phyloP scores from a whole-genome alignment of 2,888 invertebrate species.

The Xylota segnis region DNA sequence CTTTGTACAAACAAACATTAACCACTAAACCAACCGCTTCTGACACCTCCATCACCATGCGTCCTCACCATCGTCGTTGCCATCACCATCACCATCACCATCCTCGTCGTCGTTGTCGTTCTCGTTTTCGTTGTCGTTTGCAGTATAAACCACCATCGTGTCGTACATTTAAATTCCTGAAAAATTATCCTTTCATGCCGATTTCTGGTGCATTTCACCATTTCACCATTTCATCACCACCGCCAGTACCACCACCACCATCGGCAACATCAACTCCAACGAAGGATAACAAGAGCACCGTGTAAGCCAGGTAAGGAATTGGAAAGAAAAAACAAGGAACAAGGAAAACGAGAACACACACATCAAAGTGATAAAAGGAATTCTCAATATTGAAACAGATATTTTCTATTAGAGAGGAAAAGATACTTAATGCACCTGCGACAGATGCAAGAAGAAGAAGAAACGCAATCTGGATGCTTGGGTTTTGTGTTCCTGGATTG shows the following conservation, averaged over 20 bases:
- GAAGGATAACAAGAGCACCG: neutral
- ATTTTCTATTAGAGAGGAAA: conserved; percentile 64
- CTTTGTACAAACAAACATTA: conserved; percentile 55
- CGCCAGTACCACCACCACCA: no score
- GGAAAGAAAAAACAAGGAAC: neutral
- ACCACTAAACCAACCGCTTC: conserved; percentile 62
- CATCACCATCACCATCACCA: neutral
- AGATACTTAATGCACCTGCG: conserved; percentile 70
- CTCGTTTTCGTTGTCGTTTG: neutral
- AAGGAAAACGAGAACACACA: conserved; percentile 8
- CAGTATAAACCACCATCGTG: conserved; percentile 1
- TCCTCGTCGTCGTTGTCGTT: neutral
- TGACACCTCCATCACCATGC: conserved; percentile 56
- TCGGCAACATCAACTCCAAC: neutral
- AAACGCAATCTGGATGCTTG: conserved; percentile 38
- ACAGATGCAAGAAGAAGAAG: conserved; percentile 48
- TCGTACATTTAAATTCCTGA: conserved; percentile 47
- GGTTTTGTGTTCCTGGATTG: conserved; percentile 34
- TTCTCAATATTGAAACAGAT: conserved; percentile 67
- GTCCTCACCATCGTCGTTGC: neutral
- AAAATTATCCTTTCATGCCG: conserved; percentile 59
- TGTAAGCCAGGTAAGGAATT: neutral
- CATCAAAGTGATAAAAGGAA: conserved; percentile 62
- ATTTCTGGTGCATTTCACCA: conserved; percentile 38
- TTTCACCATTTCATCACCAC: no score